Base-by-base conservation (phyloP, 2,888 invertebrate species). In the Allophyes oxyacanthae region DNA sequence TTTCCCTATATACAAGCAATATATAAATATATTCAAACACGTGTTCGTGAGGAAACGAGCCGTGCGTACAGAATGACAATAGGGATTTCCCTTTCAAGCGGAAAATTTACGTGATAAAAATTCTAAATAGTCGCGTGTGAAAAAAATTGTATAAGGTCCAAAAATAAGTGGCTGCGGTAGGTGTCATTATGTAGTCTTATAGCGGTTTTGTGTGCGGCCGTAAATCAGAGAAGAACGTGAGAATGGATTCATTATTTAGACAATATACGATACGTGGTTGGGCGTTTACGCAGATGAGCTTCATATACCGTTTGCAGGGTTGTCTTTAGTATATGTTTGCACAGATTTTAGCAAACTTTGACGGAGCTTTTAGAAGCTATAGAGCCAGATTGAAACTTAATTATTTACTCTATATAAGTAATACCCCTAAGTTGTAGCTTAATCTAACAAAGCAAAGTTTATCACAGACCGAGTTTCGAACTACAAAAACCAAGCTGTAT, bases 61-160 rank as follows among this genome's bases (percentile, higher is more conserved):
- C 81, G 82, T 86, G 84, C 86, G 87, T 82, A 74, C 78, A 72
- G 93, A 92, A 94, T 93, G 86, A 91, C 93, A 93, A 93, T 93
- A 84, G 83, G 84, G 88, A 90, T 92, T 93, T 93, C 93, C 92
- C 92, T 94, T 92, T 91, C 91, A 83, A 89, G 89, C 89, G 88
- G 90, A 90, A 94, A 92, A 93, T 92, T 92, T 92, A 93, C 93
- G 94, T 94, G 94, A 92, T 92, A 90, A 87, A 92, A 90, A 94
- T 92, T 88, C 89, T 85, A 90, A 92, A 89, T 77, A 80, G 85
- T 89, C 77, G 91, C 92, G 90, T 94, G 93, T 92, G 92, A 93
- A 93, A 92, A 90, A 91, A 90, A 88, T 82, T 86, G 84, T 89
- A 85, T 84, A 82, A 86, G 88, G 87, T 88, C 89, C 88, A 88